These are phyloP conservation scores for Anticlea derivata DNA, from an alignment of 2,888 invertebrate species.

Conservation along the genomic window DNA sequence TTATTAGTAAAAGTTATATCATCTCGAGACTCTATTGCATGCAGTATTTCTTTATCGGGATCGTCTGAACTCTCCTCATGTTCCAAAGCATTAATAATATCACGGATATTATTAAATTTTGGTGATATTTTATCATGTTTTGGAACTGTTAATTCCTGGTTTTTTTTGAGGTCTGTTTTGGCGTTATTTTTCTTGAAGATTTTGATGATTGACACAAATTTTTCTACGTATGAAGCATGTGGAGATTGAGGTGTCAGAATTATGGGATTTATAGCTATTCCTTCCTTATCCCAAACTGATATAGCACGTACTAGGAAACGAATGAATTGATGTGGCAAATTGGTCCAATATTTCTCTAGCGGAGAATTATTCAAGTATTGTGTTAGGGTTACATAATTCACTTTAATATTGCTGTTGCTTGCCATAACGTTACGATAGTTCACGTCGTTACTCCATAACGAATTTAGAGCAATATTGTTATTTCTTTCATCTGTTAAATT, in stretches of 20 bases:
- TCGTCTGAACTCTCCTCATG: slow-evolving; percentile 41
- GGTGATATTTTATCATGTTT: slow-evolving; percentile 38
- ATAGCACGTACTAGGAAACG: slow-evolving; percentile 63
- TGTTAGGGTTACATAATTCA: slow-evolving; percentile 55
- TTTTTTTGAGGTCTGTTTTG: slow-evolving; percentile 16
- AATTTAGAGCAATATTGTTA: slow-evolving; percentile 65
- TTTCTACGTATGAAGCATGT: slow-evolving; percentile 52
- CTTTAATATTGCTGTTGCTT: slow-evolving; percentile 43
- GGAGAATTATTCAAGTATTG: slow-evolving; percentile 64
- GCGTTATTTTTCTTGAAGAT: slow-evolving; percentile 40
- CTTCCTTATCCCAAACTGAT: slow-evolving; percentile 74
- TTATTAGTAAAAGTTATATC: slow-evolving; percentile 14
- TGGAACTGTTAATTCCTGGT: slow-evolving; percentile 22
- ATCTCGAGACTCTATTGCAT: slow-evolving; percentile 55
- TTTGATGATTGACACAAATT: slow-evolving; percentile 37
- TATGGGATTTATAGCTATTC: slow-evolving; percentile 65
- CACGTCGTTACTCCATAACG: slow-evolving; percentile 50
- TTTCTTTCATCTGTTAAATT: slow-evolving; percentile 53
- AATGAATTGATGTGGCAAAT: slow-evolving; percentile 55
- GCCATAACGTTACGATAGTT: slow-evolving; percentile 31
- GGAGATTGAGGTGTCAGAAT: slow-evolving; percentile 59
- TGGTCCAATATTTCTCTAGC: slow-evolving; percentile 58
- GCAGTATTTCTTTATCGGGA: slow-evolving; percentile 47
- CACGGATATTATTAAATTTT: slow-evolving; percentile 68
- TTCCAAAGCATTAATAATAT: slow-evolving; percentile 68